Conservation (phyloP, 2,888 invertebrate genomes). For the Salpingus planirostris region DNA sequence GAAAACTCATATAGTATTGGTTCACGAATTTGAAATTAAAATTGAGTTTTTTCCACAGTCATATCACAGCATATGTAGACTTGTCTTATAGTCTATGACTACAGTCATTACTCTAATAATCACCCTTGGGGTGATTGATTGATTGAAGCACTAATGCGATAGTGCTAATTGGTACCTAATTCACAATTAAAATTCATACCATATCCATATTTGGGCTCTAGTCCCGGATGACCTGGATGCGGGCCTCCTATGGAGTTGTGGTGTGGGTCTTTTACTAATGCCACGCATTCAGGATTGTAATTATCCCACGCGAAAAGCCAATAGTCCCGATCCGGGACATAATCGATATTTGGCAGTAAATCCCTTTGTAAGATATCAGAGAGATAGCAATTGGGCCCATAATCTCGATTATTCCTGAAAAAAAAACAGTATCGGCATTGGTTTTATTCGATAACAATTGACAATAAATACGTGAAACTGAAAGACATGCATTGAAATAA, state of each 20-base stretch:
- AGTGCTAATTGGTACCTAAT: too few species aligned
- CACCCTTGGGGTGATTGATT: too few species aligned
- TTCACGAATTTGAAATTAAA: too few species aligned
- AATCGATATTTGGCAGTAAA: slow-evolving; percentile 63
- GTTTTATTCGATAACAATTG: slow-evolving; percentile 3
- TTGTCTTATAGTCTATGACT: too few species aligned
- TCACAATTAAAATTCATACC: too few species aligned
- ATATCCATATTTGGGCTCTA: too few species aligned
- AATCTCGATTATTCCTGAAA: slow-evolving; percentile 14
- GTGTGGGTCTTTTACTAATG: slow-evolving; percentile 22
- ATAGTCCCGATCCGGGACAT: slow-evolving; percentile 57
- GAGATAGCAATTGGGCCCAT: slow-evolving; percentile 58
- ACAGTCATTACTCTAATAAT: too few species aligned
- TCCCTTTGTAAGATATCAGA: slow-evolving; percentile 73
- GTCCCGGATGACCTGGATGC: too few species aligned
- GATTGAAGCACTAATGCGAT: too few species aligned
- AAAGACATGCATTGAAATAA: slow-evolving; percentile 67
- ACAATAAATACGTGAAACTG: slow-evolving; percentile 52
- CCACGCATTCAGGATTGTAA: slow-evolving; percentile 59
- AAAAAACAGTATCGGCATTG: slow-evolving; percentile 3
- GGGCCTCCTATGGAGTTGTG: slow-evolving; percentile 15
- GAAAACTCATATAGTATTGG: too few species aligned
- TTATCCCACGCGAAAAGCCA: slow-evolving; percentile 74
- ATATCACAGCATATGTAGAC: too few species aligned
- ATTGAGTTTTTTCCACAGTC: too few species aligned